Evolutionary conservation across 2,888 invertebrate species (phyloP), one percentile per base, ranked within the genome.

Genomic region (Limnephilus marmoratus): DNA sequence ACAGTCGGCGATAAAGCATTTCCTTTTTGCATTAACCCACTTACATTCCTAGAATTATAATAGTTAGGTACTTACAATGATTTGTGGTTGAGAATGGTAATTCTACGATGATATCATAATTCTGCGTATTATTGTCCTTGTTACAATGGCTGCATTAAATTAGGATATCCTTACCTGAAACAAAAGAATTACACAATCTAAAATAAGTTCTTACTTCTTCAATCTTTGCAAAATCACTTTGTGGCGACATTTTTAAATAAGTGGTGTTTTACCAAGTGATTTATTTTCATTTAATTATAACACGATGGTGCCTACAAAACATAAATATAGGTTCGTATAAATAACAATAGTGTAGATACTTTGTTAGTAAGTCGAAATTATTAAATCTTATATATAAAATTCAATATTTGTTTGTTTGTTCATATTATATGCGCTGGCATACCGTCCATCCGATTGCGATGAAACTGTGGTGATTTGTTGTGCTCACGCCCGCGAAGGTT

Each of bases 81-180:
- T 68, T 68, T 68, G 24, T 68, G 68, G 9, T 24, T 68, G n/a
- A 24, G 68, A 68, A n/a, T 24, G 7, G 0, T 68, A 24, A 1
- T 68, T 68, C 68, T 11, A 68, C 68, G 68, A 68, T n/a, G 68
- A 68, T 68, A 68, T 68, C 68, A 24, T 68, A 68, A 7, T 24
- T 68, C 24, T 68, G 5, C 68, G 24, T 68, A 24, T n/a, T 68
- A 68, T 68, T 24, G 2, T 68, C 68, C 68, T 68, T 24, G 37
- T 83, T 41, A 37, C 83, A 83, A 34, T 37, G 24, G 83, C 83
- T 37, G 15, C 83, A 83, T 83, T 37, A 37, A 34, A 37, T 11
- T n/a, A 24, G 37, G 83, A 37, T 83, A 37, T 83, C 83, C 37
- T 83, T 83, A 83, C 83, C 83, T 83, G 83, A 5, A 83, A 83